phyloP scores from a whole-genome alignment of 2,888 invertebrate species.

The Brachylomia viminalis region DNA sequence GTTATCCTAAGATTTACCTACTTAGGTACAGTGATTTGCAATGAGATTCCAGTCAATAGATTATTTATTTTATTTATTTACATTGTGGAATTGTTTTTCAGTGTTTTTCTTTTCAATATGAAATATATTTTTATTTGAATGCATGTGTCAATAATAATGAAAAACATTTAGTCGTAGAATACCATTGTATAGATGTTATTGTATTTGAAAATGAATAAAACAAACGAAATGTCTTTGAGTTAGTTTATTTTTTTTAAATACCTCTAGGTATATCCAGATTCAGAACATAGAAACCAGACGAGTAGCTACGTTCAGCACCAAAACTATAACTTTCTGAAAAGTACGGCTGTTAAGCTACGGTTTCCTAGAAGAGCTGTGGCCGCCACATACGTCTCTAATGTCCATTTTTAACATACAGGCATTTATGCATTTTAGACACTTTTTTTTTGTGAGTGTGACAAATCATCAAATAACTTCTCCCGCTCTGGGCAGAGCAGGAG shows the following conservation, averaged over 20 bases:
- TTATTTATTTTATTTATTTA: conserved; percentile 70
- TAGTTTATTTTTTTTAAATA: conserved; percentile 3
- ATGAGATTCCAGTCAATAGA: conserved; percentile 72
- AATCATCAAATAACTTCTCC: no score
- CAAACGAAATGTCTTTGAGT: conserved; percentile 73
- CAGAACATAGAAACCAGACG: not conserved
- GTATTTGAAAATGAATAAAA: conserved; percentile 90
- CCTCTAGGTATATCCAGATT: not conserved
- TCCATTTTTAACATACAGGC: no score
- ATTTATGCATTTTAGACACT: no score
- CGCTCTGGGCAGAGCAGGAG: no score
- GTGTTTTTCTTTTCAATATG: conserved; percentile 56
- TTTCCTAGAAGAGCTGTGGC: not conserved
- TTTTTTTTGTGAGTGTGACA: no score
- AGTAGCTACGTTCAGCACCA: not conserved
- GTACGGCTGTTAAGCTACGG: not conserved
- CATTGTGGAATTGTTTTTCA: conserved; percentile 62
- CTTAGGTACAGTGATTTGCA: conserved; percentile 71
- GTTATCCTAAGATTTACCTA: conserved; percentile 42
- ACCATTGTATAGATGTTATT: conserved; percentile 91
- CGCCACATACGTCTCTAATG: not conserved
- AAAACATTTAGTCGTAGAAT: conserved; percentile 87
- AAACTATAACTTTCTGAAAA: not conserved
- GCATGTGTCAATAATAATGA: conserved; percentile 87
- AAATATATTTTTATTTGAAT: conserved; percentile 76